phyloP scores from a whole-genome alignment of 2,797 vertebrate species.

The Spinus olivaceus region DNA sequence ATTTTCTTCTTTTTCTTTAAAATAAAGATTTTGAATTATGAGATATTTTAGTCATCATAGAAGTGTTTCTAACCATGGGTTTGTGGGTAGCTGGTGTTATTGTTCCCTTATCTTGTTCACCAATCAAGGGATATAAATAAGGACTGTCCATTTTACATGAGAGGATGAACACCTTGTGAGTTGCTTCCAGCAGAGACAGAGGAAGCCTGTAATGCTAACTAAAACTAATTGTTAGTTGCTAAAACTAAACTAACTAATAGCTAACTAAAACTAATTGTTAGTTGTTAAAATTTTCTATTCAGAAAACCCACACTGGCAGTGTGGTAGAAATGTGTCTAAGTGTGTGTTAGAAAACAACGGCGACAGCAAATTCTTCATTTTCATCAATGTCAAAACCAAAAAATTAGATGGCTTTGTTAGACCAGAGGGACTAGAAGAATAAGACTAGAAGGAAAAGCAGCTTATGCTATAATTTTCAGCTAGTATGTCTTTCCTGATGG shows the following conservation, averaged over 20 bases:
- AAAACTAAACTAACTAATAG: not conserved
- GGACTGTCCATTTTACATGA: not conserved
- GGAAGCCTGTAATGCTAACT: not conserved
- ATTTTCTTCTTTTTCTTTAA: not conserved
- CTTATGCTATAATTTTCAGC: not conserved
- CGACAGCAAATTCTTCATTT: not conserved
- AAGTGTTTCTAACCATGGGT: not conserved
- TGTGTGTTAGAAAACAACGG: not conserved
- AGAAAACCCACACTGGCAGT: not conserved
- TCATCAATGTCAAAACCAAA: fast-evolving
- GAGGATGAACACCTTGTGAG: not conserved
- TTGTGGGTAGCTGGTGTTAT: not conserved
- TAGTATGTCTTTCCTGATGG: not conserved
- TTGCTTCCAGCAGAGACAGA: not conserved
- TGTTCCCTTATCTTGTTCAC: not conserved
- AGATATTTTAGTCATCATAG: not conserved
- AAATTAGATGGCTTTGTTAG: not conserved
- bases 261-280: not conserved
- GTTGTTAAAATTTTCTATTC: not conserved
- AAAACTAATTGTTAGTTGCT: not conserved
- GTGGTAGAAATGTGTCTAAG: not conserved
- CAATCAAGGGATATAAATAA: not conserved
- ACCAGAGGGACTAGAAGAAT: not conserved
- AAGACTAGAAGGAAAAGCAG: not conserved
- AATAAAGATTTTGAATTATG: not conserved